Evolutionary conservation across 1,140 invertebrate species (phyloP).

Genomic region (Drosophila ercepeae): DNA sequence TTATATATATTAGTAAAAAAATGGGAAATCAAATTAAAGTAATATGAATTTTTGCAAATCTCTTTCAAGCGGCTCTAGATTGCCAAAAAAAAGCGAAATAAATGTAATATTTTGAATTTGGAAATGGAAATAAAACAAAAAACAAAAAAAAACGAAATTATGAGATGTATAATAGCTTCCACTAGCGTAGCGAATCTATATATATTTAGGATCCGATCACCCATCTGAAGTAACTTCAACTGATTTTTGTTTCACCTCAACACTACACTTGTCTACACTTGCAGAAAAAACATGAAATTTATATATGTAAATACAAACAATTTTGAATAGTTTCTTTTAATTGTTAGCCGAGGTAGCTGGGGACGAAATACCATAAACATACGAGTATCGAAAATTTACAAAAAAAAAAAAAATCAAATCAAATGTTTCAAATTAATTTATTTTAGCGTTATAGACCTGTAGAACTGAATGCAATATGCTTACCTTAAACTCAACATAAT

Average conservation of each 20-base stretch:
- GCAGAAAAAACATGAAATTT: conserved; percentile 10
- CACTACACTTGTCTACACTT: conserved; percentile 7
- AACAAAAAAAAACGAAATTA: conserved; percentile 2
- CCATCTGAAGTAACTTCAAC: conserved; percentile 68
- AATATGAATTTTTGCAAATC: conserved; percentile 20
- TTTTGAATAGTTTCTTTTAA: conserved; percentile 40
- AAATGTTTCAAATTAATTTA: conserved; percentile 76
- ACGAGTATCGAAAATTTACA: conserved; percentile 27
- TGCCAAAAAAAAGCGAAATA: conserved; percentile 6
- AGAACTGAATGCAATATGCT: conserved; percentile 81
- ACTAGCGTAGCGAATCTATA: conserved; percentile 47
- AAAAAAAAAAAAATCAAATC: no score
- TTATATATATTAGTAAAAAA: conserved; percentile 16
- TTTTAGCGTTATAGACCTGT: conserved; percentile 71
- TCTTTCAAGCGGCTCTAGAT: conserved; percentile 5
- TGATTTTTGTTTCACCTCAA: conserved; percentile 62
- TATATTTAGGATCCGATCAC: conserved; percentile 32
- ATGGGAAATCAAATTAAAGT: neutral
- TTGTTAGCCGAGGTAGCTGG: conserved; percentile 7
- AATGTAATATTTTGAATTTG: conserved; percentile 33
- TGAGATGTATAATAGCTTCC: conserved; percentile 60
- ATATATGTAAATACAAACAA: conserved; percentile 66
- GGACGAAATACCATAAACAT: neutral
- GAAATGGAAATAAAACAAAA: conserved; percentile 4
- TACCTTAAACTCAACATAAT: conserved; percentile 73